Evolutionary conservation across 2,797 vertebrate species (phyloP).

Genomic region (Neosilurus hyrtlii): DNA sequence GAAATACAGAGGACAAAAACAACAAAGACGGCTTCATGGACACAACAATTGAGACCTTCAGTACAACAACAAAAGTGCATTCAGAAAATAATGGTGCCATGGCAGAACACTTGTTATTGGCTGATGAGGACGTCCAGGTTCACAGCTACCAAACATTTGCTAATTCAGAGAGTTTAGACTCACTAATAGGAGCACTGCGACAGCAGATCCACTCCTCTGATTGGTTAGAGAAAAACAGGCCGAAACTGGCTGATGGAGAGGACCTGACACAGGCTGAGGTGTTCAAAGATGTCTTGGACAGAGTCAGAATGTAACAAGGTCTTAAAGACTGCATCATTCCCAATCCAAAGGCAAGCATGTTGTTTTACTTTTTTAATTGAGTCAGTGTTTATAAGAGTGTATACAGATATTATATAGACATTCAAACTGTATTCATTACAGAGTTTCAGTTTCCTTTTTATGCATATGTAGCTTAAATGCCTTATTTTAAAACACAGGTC

Average conservation of each 20-base stretch:
- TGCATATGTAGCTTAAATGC: not conserved
- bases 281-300: slow-evolving; percentile 75
- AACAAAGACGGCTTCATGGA: slow-evolving; percentile 13
- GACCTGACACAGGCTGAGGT: slow-evolving; percentile 76
- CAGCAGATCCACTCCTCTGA: slow-evolving; percentile 83
- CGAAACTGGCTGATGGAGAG: slow-evolving; percentile 73
- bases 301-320: slow-evolving; percentile 69
- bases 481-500: not conserved
- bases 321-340: not conserved
- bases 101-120: slow-evolving; percentile 56
- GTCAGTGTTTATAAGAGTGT: not conserved
- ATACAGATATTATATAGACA: not conserved
- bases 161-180: slow-evolving; percentile 66
- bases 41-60: slow-evolving; percentile 55
- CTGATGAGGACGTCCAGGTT: slow-evolving; percentile 64
- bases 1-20: slow-evolving; percentile 51
- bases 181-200: slow-evolving; percentile 82
- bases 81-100: slow-evolving; percentile 58
- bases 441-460: not conserved
- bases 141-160: slow-evolving; percentile 68
- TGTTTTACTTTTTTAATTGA: not conserved
- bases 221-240: slow-evolving; percentile 83
- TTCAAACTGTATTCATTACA: not conserved
- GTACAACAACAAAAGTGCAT: slow-evolving; percentile 59
- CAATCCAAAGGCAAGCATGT: not conserved